Evolutionary conservation across 1,140 invertebrate species (phyloP).

Genomic region (Zaprionus davidi): DNA sequence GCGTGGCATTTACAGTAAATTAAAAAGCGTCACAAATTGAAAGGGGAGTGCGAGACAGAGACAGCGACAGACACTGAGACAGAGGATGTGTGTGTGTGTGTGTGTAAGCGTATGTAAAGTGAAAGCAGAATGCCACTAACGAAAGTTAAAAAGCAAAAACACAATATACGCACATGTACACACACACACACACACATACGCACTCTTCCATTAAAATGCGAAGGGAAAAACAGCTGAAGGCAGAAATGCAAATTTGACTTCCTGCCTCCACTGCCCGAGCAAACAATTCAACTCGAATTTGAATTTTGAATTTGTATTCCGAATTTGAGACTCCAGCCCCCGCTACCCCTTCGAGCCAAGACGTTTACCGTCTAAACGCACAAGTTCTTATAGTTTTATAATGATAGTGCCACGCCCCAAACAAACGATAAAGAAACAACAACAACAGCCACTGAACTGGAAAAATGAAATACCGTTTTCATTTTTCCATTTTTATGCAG

Average conservation of each 20-base stretch:
- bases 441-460: not conserved
- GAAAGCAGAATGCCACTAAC: constrained; percentile 42
- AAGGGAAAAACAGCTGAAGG: constrained; percentile 32
- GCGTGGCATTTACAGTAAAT: constrained; percentile 36
- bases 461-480: constrained; percentile 20
- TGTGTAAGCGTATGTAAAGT: constrained; percentile 29
- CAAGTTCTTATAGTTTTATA: constrained; percentile 16
- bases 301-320: constrained; percentile 24
- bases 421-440: not conserved
- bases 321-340: constrained; percentile 9
- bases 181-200: constrained; percentile 1
- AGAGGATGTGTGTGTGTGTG: constrained; percentile 6
- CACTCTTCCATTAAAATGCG: not conserved
- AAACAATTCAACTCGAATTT: constrained; percentile 31
- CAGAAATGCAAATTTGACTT: constrained; percentile 46
- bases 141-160: constrained; percentile 39
- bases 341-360: not conserved
- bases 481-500: constrained; percentile 2
- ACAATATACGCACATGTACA: constrained; percentile 25
- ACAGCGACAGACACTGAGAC: not conserved
- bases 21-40: constrained; percentile 34
- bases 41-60: not conserved
- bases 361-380: not conserved
- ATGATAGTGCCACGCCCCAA: constrained; percentile 6
- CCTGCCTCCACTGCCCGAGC: constrained; percentile 1